These are phyloP conservation scores for Neopelma chrysocephalum DNA, from an alignment of 2,797 vertebrate species.

Conservation along the genomic window DNA sequence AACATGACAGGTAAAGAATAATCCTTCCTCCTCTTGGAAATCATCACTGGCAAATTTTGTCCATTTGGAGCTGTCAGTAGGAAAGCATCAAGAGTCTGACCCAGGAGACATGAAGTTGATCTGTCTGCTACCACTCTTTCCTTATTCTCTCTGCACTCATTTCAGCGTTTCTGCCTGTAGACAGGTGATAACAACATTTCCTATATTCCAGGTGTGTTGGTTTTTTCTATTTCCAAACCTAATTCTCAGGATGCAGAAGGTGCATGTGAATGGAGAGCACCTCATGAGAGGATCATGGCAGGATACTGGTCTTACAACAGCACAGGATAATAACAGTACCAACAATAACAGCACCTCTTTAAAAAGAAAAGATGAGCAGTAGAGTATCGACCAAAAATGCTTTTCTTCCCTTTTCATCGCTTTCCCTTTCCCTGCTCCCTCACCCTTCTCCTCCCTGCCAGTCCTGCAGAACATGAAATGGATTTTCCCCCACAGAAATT, in stretches of 20 bases:
- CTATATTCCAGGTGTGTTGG: not conserved
- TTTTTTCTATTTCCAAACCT: not conserved
- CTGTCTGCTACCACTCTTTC: not conserved
- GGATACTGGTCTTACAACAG: not conserved
- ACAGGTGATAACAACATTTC: not conserved
- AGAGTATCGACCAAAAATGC: not conserved
- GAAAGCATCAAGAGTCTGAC: not conserved
- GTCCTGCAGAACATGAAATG: not conserved
- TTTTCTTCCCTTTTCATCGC: not conserved
- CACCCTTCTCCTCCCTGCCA: not conserved
- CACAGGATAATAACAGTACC: not conserved
- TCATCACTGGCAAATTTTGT: not conserved
- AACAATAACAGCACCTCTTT: not conserved
- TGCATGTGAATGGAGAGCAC: not conserved
- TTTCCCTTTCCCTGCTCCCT: not conserved
- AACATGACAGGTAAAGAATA: slow-evolving; percentile 20
- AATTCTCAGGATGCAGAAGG: not conserved
- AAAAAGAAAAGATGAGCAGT: not conserved
- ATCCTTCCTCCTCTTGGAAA: not conserved
- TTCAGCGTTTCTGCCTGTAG: not conserved
- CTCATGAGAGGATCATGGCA: not conserved
- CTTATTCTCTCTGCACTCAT: not conserved
- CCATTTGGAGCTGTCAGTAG: not conserved
- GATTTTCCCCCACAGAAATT: not conserved
- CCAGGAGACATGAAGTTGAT: not conserved